A percentile compares a stretch with the other conserved stretches of the same genome.
Conservation (phyloP, 37 sponge, comb jelly and placozoan genomes). For the Haliclona indistincta region DNA sequence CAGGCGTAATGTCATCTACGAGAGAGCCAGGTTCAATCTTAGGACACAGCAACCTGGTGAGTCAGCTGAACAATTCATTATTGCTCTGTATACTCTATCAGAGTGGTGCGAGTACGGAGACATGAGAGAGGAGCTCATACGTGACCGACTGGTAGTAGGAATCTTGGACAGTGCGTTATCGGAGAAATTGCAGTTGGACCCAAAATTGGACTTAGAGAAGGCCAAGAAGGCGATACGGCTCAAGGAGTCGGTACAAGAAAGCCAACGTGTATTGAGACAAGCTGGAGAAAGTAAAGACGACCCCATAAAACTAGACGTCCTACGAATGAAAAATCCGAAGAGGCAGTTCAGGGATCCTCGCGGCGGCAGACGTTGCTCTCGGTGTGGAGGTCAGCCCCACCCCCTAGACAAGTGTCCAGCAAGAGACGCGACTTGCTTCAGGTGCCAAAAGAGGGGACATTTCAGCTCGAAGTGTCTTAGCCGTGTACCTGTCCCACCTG, state of each 20-base stretch:
- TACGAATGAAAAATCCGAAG: too few species aligned
- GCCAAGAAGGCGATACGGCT: too few species aligned
- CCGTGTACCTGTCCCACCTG: too few species aligned
- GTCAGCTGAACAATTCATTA: conserved; percentile 1
- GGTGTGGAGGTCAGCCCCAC: conserved; percentile 16
- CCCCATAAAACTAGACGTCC: too few species aligned
- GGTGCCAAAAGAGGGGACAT: conserved; percentile 25
- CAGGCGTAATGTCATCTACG: neutral
- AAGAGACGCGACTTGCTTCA: conserved; percentile 1
- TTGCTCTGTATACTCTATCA: neutral
- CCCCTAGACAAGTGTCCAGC: conserved; percentile 21
- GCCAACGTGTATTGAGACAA: too few species aligned
- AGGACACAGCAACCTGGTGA: conserved; percentile 1
- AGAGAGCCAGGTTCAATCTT: neutral
- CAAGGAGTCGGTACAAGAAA: too few species aligned
- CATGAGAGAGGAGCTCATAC: conserved; percentile 5
- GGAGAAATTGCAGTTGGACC: too few species aligned
- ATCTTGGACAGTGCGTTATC: too few species aligned
- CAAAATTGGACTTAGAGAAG: too few species aligned
- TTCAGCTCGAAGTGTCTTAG: too few species aligned
- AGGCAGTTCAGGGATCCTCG: too few species aligned
- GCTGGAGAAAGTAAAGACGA: too few species aligned
- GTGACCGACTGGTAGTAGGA: neutral
- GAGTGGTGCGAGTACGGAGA: conserved; percentile 1
- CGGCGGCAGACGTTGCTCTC: neutral